A percentile compares a stretch with the other conserved stretches of the same genome.
Evolutionary conservation across 2,888 invertebrate genomes (phyloP).

Genomic region (Tipula confusa): DNA sequence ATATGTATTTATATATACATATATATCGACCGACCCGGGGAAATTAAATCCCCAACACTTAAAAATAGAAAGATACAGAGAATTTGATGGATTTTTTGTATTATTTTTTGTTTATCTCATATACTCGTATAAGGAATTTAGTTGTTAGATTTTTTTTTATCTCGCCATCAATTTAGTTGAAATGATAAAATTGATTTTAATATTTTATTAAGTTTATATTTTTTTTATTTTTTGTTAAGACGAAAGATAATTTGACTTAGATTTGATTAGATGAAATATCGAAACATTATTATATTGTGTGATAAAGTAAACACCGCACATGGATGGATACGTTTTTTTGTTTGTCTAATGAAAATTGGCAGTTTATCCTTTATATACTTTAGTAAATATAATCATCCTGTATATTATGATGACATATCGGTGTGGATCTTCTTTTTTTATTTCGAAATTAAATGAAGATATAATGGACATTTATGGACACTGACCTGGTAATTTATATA

Average conservation of each 20-base stretch:
- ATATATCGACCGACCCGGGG: neutral
- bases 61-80: neutral
- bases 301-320: neutral
- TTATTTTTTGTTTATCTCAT: neutral
- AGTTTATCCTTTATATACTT: neutral
- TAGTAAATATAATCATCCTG: neutral
- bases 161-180: conserved; percentile 20
- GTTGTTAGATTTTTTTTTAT: neutral
- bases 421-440: neutral
- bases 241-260: conserved; percentile 20
- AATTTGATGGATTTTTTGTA: neutral
- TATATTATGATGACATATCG: neutral
- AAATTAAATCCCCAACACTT: neutral
- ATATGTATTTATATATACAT: no score
- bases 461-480: neutral
- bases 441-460: neutral
- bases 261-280: conserved; percentile 20
- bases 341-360: neutral
- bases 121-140: neutral
- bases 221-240: neutral
- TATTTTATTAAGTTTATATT: conserved; percentile 13
- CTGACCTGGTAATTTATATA: neutral
- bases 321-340: neutral
- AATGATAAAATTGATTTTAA: conserved; percentile 25
- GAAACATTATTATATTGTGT: neutral